Evolutionary conservation across 2,888 invertebrate species (phyloP).

Genomic region (Drosophila diplacantha): DNA sequence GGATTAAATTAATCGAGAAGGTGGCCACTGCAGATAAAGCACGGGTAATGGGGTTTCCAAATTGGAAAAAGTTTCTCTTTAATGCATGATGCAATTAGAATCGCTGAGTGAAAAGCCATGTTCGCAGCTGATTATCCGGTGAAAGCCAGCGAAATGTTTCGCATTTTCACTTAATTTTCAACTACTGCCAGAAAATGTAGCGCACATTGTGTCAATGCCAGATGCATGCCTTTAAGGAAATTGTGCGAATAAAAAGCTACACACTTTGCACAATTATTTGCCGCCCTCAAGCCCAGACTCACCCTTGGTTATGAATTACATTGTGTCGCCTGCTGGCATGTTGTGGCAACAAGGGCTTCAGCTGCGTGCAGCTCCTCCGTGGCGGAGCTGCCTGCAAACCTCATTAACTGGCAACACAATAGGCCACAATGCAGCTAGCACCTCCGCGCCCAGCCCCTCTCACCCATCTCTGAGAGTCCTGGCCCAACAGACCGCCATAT

Average conservation of each 20-base stretch:
- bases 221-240: conserved; percentile 1
- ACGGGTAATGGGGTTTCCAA: not conserved
- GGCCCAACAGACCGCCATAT: conserved; percentile 15
- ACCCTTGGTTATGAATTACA: conserved; percentile 29
- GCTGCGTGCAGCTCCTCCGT: not conserved
- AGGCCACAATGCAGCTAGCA: conserved; percentile 18
- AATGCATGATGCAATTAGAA: conserved; percentile 27
- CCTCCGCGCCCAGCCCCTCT: not conserved
- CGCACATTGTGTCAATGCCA: not conserved
- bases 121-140: conserved; percentile 40
- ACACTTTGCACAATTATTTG: conserved; percentile 13
- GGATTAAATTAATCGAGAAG: conserved; percentile 24
- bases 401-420: conserved; percentile 40
- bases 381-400: conserved; percentile 21
- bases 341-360: conserved; percentile 29
- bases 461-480: not conserved
- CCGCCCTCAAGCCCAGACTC: conserved; percentile 4
- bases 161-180: conserved; percentile 14
- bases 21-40: conserved; percentile 28
- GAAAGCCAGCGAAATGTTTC: conserved; percentile 22
- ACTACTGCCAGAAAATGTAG: not conserved
- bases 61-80: conserved; percentile 34
- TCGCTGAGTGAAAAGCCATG: conserved; percentile 47
- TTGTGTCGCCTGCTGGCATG: conserved; percentile 18
- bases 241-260: conserved; percentile 10